A percentile compares a stretch with the other conserved stretches of the same genome.
Evolutionary conservation across 2,888 invertebrate genomes (phyloP).

Genomic region (Noctua fimbriata): DNA sequence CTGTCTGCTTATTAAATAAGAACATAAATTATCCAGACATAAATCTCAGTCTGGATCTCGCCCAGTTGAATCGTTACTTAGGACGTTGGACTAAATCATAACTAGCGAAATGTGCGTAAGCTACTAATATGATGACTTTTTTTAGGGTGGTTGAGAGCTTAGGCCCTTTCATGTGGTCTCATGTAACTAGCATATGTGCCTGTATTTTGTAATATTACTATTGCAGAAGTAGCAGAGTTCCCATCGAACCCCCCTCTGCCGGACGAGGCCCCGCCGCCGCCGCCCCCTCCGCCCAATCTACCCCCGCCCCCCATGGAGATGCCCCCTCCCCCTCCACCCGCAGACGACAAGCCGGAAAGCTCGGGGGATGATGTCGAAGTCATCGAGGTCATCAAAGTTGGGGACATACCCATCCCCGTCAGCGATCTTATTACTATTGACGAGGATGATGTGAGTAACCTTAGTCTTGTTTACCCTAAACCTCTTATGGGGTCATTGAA

Average conservation of each 20-base stretch:
- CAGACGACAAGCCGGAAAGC: conserved; percentile 32
- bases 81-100: neutral
- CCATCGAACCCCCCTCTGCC: conserved; percentile 86
- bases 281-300: conserved; percentile 52
- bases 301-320: conserved; percentile 54
- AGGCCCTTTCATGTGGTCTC: neutral
- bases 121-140: neutral
- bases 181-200: neutral
- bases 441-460: conserved; percentile 76
- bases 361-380: conserved; percentile 74
- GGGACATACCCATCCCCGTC: conserved; percentile 80
- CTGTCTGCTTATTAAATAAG: neutral
- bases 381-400: conserved; percentile 74
- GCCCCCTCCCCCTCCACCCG: conserved; percentile 44
- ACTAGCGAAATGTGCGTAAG: neutral
- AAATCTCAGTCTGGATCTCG: neutral
- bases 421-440: conserved; percentile 76
- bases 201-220: neutral
- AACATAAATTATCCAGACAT: neutral
- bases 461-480: neutral
- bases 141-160: neutral
- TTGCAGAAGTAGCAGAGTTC: conserved; percentile 81
- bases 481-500: neutral
- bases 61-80: neutral
- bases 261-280: conserved; percentile 80